phyloP scores from a whole-genome alignment of 2,113 vertebrate species.

The Tichodroma muraria region DNA sequence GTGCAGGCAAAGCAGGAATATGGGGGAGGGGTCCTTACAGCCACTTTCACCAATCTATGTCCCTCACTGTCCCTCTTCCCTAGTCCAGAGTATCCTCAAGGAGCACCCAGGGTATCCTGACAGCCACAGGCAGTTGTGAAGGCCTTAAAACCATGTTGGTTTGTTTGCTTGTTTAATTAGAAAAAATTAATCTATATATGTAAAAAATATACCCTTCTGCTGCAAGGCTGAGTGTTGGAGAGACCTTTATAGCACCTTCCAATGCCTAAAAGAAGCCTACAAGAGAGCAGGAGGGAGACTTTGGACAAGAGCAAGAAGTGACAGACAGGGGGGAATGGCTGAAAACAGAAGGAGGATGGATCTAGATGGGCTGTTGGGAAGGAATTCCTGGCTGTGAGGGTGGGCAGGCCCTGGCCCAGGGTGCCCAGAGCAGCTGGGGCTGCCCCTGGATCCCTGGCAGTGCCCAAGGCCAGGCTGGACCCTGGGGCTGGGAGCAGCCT shows the following conservation, averaged over 20 bases:
- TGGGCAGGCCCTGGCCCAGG: neutral
- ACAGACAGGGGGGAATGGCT: neutral
- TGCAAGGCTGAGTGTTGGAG: neutral
- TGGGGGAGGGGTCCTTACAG: neutral
- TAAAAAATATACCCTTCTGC: neutral
- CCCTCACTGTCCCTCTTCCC: neutral
- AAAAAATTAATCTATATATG: neutral
- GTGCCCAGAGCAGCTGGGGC: neutral
- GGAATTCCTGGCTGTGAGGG: neutral
- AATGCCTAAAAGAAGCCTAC: neutral
- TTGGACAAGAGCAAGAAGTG: neutral
- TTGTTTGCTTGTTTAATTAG: neutral
- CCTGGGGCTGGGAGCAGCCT: accelerated
- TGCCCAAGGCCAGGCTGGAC: neutral
- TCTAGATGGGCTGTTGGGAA: neutral
- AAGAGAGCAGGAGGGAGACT: neutral
- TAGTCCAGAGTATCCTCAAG: neutral
- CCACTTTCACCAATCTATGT: neutral
- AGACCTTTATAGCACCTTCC: neutral
- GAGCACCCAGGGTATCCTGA: neutral
- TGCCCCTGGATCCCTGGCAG: neutral
- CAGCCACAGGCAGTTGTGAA: neutral
- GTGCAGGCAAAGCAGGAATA: neutral
- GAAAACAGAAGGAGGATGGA: neutral
- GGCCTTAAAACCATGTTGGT: neutral